Percentiles rank a stretch among this genome's conserved stretches.
phyloP scores from a whole-genome alignment of 2,797 vertebrate species.

The Gobionotothen gibberifrons region DNA sequence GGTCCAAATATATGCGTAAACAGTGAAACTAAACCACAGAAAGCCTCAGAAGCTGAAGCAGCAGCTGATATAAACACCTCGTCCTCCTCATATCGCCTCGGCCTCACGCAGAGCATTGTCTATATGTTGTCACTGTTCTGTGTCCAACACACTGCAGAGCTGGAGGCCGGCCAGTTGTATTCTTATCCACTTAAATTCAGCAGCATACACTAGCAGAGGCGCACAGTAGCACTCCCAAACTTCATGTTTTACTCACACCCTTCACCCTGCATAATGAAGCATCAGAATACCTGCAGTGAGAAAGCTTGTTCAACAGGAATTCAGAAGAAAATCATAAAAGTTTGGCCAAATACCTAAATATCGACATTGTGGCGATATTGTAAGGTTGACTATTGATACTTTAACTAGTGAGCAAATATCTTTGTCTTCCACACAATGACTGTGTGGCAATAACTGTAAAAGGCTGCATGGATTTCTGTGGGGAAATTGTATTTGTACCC shows the following conservation, averaged over 20 bases:
- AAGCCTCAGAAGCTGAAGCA: slow-evolving; percentile 43
- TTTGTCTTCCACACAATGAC: slow-evolving; percentile 46
- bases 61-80: slow-evolving; percentile 47
- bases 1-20: slow-evolving; percentile 12
- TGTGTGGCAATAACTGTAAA: slow-evolving; percentile 24
- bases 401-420: slow-evolving; percentile 57
- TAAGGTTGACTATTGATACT: background rate
- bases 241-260: slow-evolving; percentile 41
- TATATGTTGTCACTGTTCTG: slow-evolving; percentile 56
- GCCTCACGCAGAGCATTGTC: slow-evolving; percentile 41
- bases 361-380: too few relatives aligned
- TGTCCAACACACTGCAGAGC: slow-evolving; percentile 54
- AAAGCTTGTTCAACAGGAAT: slow-evolving; percentile 47
- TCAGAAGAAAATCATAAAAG: too few relatives aligned
- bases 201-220: slow-evolving; percentile 45
- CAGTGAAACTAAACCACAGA: slow-evolving; percentile 27
- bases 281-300: slow-evolving; percentile 22
- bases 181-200: slow-evolving; percentile 54
- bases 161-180: slow-evolving; percentile 49
- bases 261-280: slow-evolving; percentile 58
- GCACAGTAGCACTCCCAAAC: slow-evolving; percentile 35
- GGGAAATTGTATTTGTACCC: slow-evolving; percentile 9
- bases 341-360: too few relatives aligned
- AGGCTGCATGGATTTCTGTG: slow-evolving; percentile 17
- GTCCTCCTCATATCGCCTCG: slow-evolving; percentile 22